Evolutionary conservation across 2,113 vertebrate genomes (phyloP), one percentile per base, ranked within the genome.

Genomic region (Raja brachyura): DNA sequence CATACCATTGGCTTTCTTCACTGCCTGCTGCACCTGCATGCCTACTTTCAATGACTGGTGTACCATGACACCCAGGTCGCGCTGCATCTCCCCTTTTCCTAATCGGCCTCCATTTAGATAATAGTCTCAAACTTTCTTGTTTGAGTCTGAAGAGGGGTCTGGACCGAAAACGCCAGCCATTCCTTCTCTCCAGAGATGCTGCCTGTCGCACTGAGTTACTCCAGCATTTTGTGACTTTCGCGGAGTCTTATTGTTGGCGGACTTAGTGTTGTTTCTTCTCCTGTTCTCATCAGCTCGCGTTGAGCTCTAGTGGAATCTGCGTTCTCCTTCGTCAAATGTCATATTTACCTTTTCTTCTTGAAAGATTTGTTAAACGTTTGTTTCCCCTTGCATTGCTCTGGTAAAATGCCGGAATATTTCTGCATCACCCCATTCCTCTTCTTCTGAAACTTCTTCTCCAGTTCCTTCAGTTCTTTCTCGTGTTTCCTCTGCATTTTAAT

Each of bases 401-500:
- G 0, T 94, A 98, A 97, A 93, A 96, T 95, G 4, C 94, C 95
- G 0, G 95, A 94, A 54, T 98, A 97, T 95, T 97, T 97, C 94
- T 98, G 97, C 94, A 97, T 95, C 93, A 98, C 94, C 74, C 99
- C 98, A 94, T 98, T 98, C 74, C 94, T 95, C 93, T 97, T 97
- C 95, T 98, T 98, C 93, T 95, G 95, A 93, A 95, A 95, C 25
- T 97, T 99, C 94, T 96, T 96, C 93, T 98, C 97, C 94, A 97
- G 85, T 33, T 98, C 98, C 94, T 96, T 97, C 93, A 98, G 94
- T 54, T 99, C 98, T 93, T 96, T 98, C 95, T 99, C 98, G 11
- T 99, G 98, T 48, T 96, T 97, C 95, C 97, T 98, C 95, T 96
- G 95, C 95, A 98, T 95, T 96, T 98, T 99, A 95, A 97, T 93